Percentiles rank a stretch among this genome's conserved stretches.
These are phyloP conservation scores for Jordanella pulchra DNA, from an alignment of 2,797 vertebrate genomes.

Conservation along the genomic window DNA sequence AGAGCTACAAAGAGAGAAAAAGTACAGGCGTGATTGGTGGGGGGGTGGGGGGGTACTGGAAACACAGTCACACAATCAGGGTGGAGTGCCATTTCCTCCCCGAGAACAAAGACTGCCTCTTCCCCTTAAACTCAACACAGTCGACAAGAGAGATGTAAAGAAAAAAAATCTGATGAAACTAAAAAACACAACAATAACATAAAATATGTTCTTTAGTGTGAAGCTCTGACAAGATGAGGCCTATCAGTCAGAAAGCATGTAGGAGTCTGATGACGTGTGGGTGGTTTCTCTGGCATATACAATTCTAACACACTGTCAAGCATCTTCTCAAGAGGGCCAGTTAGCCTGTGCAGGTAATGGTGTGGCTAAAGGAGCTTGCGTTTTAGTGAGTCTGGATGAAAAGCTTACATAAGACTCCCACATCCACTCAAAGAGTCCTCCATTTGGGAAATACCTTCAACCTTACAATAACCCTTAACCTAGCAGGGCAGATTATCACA, in stretches of 20 bases:
- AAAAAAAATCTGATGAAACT: slow-evolving; percentile 17
- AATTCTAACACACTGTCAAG: slow-evolving; percentile 37
- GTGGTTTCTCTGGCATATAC: slow-evolving; percentile 42
- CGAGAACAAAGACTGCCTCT: slow-evolving; percentile 76
- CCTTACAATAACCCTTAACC: slow-evolving; percentile 35
- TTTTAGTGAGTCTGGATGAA: slow-evolving; percentile 23
- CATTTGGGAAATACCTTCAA: slow-evolving; percentile 54
- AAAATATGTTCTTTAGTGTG: slow-evolving; percentile 42
- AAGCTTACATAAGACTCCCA: slow-evolving; percentile 55
- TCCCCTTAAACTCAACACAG: slow-evolving; percentile 62
- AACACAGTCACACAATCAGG: slow-evolving; percentile 65
- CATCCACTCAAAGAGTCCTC: slow-evolving; percentile 27
- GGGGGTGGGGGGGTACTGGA: slow-evolving; percentile 58
- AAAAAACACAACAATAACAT: slow-evolving; percentile 14
- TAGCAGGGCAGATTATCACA: slow-evolving; percentile 55
- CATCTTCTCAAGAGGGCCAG: slow-evolving; percentile 38
- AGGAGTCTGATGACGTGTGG: slow-evolving; percentile 29
- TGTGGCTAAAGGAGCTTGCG: slow-evolving; percentile 22
- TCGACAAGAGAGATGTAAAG: slow-evolving; percentile 32
- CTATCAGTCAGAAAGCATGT: slow-evolving; percentile 64
- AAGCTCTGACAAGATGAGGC: slow-evolving; percentile 58
- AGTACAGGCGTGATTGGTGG: slow-evolving; percentile 43
- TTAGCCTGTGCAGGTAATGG: slow-evolving; percentile 59
- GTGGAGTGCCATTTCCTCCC: slow-evolving; percentile 47
- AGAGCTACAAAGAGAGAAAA: slow-evolving; percentile 56